Base-by-base conservation (phyloP, 2,888 invertebrate genomes). In the Diloba caeruleocephala region DNA sequence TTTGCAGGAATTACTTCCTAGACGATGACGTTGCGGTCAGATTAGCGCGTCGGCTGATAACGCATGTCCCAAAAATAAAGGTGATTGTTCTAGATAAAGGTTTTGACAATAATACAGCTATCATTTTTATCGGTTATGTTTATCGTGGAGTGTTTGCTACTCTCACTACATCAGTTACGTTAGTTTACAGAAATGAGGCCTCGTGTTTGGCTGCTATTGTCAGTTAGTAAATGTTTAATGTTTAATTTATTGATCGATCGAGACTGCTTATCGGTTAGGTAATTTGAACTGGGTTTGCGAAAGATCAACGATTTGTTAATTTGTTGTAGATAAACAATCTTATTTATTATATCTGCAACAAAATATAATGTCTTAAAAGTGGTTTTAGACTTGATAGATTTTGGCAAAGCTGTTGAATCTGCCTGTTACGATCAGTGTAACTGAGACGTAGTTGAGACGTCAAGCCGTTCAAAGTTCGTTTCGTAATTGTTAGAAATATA, bases 71-170 rank as follows among this genome's bases (percentile, higher is more conserved):
- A 77, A 61, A 78, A 74, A 44, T 59, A 72, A 71, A 82, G 78
- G 82, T 81, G 74, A 69, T 76, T 78, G 80, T 71, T 75, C 76
- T 52, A 57, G 62, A 77, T 77, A 67, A 64, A 44, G 42, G 45
- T 68, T 39, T 59, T 64, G 59, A 62, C 41, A 64, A 69, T 64
- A 64, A 74, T 50, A 59, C 32, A 57, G 41, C 31, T 56, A 54
- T 48, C 32, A 37, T 54, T 57, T 60, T 72, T 75, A 72, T 72
- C 61, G 44, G 43, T 36, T 52, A 55, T 58, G 48, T 65, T 64
- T 73, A 69, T 63, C 51, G 56, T 57, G 31, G 21, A 42, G 37
- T 72, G 66, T 69, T 67, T 51, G 54, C 48, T 8, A 14, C 19
- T 48, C 34, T 32, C 17, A 28, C 36, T 42, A 39, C 36, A 54